Conservation (phyloP, 2,888 invertebrate species). For the Hypolimnas misippus region DNA sequence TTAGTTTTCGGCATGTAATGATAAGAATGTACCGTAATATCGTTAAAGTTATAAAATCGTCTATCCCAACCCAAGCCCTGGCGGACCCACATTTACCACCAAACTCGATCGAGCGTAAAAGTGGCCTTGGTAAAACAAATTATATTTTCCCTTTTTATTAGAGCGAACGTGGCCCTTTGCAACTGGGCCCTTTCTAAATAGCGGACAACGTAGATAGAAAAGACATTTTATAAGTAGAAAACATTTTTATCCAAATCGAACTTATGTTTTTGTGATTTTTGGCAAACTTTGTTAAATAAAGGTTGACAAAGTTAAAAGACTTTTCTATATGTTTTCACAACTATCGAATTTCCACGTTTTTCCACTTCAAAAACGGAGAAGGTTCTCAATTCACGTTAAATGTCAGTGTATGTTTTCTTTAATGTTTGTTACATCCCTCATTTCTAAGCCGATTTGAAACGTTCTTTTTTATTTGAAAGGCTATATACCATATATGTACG, state of each 20-base stretch:
- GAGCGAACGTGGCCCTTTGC: conserved; percentile 16
- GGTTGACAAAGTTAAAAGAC: no score
- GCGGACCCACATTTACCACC: not conserved
- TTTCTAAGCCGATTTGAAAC: no score
- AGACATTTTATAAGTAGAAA: conserved; percentile 5
- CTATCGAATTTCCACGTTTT: no score
- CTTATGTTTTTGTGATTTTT: not conserved
- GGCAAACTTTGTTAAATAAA: no score
- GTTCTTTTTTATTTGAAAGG: no score
- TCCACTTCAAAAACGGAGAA: no score
- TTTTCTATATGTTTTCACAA: no score
- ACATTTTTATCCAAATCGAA: not conserved
- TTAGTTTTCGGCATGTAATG: not conserved
- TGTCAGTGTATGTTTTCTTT: no score
- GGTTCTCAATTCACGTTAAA: no score
- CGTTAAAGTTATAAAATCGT: conserved; percentile 9
- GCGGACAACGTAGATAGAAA: conserved; percentile 11
- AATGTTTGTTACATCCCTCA: no score
- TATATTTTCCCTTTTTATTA: conserved; percentile 29
- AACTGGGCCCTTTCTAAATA: conserved; percentile 26
- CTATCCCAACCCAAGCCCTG: not conserved
- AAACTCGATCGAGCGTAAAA: conserved; percentile 26
- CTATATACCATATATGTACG: no score
- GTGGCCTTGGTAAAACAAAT: conserved; percentile 29
- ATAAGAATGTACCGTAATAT: conserved; percentile 7